Evolutionary conservation across 2,888 invertebrate genomes (phyloP).

Genomic region (Drosophila nigricruria): DNA sequence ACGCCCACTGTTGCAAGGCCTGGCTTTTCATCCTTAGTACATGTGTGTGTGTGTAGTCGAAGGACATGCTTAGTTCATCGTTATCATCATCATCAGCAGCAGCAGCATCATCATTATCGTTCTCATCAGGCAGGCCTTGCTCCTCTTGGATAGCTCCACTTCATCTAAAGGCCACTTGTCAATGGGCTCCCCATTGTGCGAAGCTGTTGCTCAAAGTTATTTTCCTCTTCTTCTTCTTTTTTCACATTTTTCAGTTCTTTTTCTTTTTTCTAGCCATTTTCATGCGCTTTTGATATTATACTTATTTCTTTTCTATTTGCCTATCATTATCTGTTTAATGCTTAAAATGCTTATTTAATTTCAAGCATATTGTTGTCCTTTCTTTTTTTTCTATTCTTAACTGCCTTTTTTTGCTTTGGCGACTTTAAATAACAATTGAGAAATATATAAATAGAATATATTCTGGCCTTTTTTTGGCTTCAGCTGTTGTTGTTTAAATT

Average conservation of each 20-base stretch:
- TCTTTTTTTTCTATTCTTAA: not conserved
- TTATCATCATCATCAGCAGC: constrained; percentile 24
- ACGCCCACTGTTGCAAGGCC: constrained; percentile 23
- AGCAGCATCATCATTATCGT: constrained; percentile 22
- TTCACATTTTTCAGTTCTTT: not conserved
- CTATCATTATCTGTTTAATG: constrained; percentile 41
- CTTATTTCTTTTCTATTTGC: constrained; percentile 37
- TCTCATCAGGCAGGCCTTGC: constrained; percentile 16
- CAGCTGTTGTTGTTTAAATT: no score
- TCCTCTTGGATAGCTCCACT: constrained; percentile 52
- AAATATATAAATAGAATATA: not conserved
- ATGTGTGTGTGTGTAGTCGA: constrained; percentile 51
- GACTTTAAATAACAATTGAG: no score
- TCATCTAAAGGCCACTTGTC: constrained; percentile 78
- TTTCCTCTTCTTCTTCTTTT: not conserved
- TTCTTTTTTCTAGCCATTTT: constrained; percentile 5
- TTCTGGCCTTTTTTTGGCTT: not conserved
- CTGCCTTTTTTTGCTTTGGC: not conserved
- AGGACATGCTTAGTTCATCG: constrained; percentile 54
- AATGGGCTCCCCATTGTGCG: constrained; percentile 53
- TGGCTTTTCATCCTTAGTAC: constrained; percentile 21
- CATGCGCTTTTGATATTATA: constrained; percentile 45
- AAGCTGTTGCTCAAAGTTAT: constrained; percentile 27
- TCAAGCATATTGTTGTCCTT: constrained; percentile 16
- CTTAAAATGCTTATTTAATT: constrained; percentile 47